Evolutionary conservation across 2,888 invertebrate species (phyloP), one percentile per base, ranked within the genome.

Genomic region (Neoaliturus tenellus): DNA sequence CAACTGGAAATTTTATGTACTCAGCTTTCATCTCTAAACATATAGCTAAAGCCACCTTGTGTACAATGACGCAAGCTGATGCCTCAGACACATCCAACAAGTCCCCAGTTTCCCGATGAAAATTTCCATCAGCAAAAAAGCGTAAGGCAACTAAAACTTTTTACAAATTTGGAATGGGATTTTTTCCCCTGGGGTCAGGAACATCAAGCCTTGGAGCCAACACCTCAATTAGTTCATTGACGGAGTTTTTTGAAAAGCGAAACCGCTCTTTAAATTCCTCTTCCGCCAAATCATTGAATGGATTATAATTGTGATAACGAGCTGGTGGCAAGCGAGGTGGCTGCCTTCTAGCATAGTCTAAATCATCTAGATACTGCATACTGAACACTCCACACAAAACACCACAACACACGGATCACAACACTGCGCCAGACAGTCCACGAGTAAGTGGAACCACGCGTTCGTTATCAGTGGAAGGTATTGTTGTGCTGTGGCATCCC

Each of bases 121-220:
- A 69, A 28, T 17, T 35, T 17, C 69, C 39, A 39, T 69, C 69
- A 69, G 69, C 69, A 69, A 69, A 69, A 31, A 69, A 69, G 2
- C 69, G 17, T 5, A 69, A 20, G 17, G 69, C 69, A 28, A 69
- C 12, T 39, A 69, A 69, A 31, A 69, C 69, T 39, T 69, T 25
- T 69, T 69, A 31, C 69, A 8, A 69, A 69, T 69, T 28, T 69
- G 69, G 69, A 39, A 69, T 69, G 31, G 8, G 3, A 6, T 69
- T 17, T 31, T n/a, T 4, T n/a, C n/a, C 69, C 20, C 69, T 69
- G 69, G 17, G 4, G 23, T 31, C 6, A 28, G 25, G 69, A 12
- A 20, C 5, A 4, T 31, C 69, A n/a, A 69, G 69, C 69, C 69
- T 69, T 39, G 69, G 69, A 35, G 31, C 31, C 31, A 69, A 69